Base-by-base conservation (phyloP, 2,797 vertebrate genomes). In the Etheostoma perlongum region DNA sequence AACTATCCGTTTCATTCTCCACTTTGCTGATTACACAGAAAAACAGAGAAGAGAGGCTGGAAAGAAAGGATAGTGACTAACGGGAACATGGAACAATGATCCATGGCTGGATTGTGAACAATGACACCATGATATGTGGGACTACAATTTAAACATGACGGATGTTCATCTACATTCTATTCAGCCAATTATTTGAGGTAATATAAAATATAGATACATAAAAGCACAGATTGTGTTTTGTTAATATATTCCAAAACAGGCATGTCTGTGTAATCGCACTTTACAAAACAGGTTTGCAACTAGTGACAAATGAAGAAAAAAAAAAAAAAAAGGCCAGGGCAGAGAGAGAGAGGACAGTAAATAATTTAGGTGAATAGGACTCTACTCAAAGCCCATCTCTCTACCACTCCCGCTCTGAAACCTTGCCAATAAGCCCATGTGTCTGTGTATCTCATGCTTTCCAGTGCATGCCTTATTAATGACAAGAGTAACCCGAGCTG, bases 291-390 rank as follows among this genome's bases (percentile, higher is more conserved):
- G 57, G 14, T n/a, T 42, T 46, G 15, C 23, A 64, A 79, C 19
- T 19, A 55, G 53, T 33, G 48, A 83, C 52, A 65, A 16, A 5
- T 67, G 67, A 79, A 72, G 67, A 48, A 54, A 33, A 33, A 33
- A 33, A 33, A 33, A 8, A 30, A 30, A 30, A 54, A 82, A 69
- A 79, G 66, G 59, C 71, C 55, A 59, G 55, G 33, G 57, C 54
- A 48, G 10, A 59, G 69, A 61, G 69, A 61, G 42, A 66, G 60
- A 84, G 70, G 67, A 63, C 7, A 0, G 78, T 95, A 69, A 94
- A 95, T 95, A 79, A 95, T 95, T 94, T 53, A 94, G 79, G 72
- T 52, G 84, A 94, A 94, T 19, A 82, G 72, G 91, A 94, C 81
- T 81, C 68, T 57, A 74, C 64, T 67, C 69, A 64, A 78, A 87